A percentile compares a stretch with the other conserved stretches of the same genome.
phyloP scores from a whole-genome alignment of 2,797 vertebrate species.

The Gallirallus australis region DNA sequence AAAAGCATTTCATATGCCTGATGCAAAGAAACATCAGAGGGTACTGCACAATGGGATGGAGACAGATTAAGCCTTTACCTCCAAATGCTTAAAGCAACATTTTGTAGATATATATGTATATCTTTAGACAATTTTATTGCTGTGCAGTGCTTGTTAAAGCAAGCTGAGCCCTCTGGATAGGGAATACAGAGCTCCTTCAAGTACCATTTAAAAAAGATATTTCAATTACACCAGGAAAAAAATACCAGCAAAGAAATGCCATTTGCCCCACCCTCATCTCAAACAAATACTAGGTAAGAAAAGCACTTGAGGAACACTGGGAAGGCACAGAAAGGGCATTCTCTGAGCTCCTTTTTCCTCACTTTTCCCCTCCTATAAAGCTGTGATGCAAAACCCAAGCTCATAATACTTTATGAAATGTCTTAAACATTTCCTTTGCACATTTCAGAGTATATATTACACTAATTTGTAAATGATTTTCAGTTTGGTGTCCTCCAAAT shows the following conservation, averaged over 20 bases:
- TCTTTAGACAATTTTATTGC: neutral
- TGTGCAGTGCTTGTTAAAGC: neutral
- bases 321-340: neutral
- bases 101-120: neutral
- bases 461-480: neutral
- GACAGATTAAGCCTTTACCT: neutral
- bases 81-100: neutral
- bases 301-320: neutral
- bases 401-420: neutral
- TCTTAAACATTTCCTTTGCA: neutral
- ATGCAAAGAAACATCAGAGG: neutral
- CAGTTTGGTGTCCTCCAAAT: neutral
- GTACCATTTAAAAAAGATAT: neutral
- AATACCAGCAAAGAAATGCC: neutral
- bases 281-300: neutral
- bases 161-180: neutral
- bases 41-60: neutral
- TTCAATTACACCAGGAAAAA: neutral
- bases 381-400: rapidly evolving
- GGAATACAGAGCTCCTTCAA: neutral
- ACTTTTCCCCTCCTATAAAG: neutral
- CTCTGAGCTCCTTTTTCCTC: neutral
- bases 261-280: neutral
- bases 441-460: neutral
- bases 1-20: neutral